Conservation (phyloP, 2,888 invertebrate genomes). For the Parnassius mnemosyne region DNA sequence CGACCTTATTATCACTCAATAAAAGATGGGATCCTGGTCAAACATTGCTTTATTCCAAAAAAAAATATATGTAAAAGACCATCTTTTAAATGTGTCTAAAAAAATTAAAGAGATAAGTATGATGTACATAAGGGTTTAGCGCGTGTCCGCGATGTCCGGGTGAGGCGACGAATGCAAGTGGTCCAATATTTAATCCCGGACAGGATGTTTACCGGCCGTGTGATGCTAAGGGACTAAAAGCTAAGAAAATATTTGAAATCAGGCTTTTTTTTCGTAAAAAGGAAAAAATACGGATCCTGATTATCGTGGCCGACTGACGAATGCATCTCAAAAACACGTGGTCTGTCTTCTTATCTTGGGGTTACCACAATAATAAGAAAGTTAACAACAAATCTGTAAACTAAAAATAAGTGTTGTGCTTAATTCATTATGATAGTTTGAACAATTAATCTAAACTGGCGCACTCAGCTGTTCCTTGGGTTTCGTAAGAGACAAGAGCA, state of each 20-base stretch:
- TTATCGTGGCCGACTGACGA: conserved; percentile 35
- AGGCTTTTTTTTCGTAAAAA: conserved; percentile 50
- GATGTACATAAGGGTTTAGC: conserved; percentile 60
- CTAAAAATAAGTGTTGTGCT: too few relatives aligned
- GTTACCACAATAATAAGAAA: conserved; percentile 7
- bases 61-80: background rate
- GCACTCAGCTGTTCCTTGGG: too few relatives aligned
- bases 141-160: conserved; percentile 61
- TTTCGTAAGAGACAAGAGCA: too few relatives aligned
- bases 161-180: conserved; percentile 37
- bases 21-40: too few relatives aligned
- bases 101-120: conserved; percentile 35
- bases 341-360: conserved; percentile 13
- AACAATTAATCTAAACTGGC: too few relatives aligned
- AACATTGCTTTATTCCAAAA: too few relatives aligned
- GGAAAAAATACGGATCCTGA: conserved; percentile 40
- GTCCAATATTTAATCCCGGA: conserved; percentile 64
- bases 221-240: conserved; percentile 65
- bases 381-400: background rate
- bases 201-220: conserved; percentile 73
- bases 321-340: conserved; percentile 16
- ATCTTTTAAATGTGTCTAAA: conserved; percentile 6
- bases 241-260: conserved; percentile 65
- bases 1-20: too few relatives aligned
- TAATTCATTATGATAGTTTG: too few relatives aligned